Base-by-base conservation (phyloP, 2,888 invertebrate species). In the Andrena praecox region DNA sequence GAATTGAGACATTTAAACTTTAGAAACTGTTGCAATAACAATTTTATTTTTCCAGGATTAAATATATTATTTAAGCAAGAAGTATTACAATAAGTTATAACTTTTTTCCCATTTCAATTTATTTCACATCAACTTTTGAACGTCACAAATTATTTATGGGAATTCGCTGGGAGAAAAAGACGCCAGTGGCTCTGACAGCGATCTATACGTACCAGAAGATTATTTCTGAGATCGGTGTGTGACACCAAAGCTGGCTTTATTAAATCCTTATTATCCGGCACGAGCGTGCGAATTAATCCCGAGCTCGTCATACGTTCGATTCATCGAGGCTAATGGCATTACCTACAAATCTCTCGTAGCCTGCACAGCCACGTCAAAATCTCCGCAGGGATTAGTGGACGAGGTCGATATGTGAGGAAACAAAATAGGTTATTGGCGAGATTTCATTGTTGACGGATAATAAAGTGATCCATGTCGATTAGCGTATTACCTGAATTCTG, bases 241-340 rank as follows among this genome's bases (percentile, higher is more conserved):
- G 20, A 33, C 20, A 24, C 68, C 24, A 31, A 54, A 68, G 54
- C 50, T 33, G 27, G 10, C 62, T 31, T 29, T 33, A 52, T 79
- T 59, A 62, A 77, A 54, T 73, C 60, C 59, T 77, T 69, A 67
- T 70, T 69, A 56, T 35, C 54, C 33, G 42, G 6, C 52, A 31
- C 24, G 54, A 62, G 24, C 70, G 20, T 52, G 71, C 33, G 56
- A 72, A 82, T 82, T 82, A 82, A 81, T 81, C 56, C 67, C 71
- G 50, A 60, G 52, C 70, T 81, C 71, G 67, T 66, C 54, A 35
- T 35, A 12, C 67, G 71, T 68, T 68, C 52, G 67, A 67, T 82
- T 82, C 64, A 24, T 63, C 66, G 70, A 50, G 62, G 73, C 24
- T 66, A 66, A 77, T 68, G 70, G 50, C 73, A 82, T 77, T 75